Base-by-base conservation (phyloP, 2,888 invertebrate genomes). In the Caenorhabditis zanzibari region DNA sequence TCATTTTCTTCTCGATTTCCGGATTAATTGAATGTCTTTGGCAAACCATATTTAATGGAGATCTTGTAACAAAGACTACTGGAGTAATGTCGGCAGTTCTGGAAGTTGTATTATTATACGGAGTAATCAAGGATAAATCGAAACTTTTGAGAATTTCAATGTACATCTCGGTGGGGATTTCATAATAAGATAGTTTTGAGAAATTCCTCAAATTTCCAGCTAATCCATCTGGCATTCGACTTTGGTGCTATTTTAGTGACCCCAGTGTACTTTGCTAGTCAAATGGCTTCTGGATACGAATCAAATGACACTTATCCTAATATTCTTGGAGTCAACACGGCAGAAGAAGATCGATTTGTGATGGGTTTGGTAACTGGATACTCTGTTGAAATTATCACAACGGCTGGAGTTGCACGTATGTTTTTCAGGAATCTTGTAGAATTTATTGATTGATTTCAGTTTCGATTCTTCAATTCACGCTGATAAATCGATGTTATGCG, bases 271-370 rank as follows among this genome's bases (percentile, higher is more conserved):
- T 75, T 82, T 14, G 56, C 81, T 4, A 76, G 76, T 59, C 63
- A 71, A 61, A 26, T 64, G 1, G 75, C 81, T 1, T 75, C 81
- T 22, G 81, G 81, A 26, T 80, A 80, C 52, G 64, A 64, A 19
- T 80, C 79, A 44, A 80, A 80, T 47, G 79, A 80, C 19, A 58
- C 79, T 7, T 61, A 80, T 59, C 72, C 71, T 0, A 80, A 66
- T n/a, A 63, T 75, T 26, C 22, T 81, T 12, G 66, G 66, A 24
- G 66, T 74, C 14, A 59, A 74, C 54, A 73, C 19, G 10, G 58
- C 38, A n/a, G 71, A 76, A 32, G 75, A 76, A 35, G 75, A 76
- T 26, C 71, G 71, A 16, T 76, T 82, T 38, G 63, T 75, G 10
- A 9, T 64, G 22, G 81, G 81, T 14, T 38, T 82, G 6, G 44